Base-by-base conservation (phyloP, 2,888 invertebrate genomes). In the Eupithecia exiguata region DNA sequence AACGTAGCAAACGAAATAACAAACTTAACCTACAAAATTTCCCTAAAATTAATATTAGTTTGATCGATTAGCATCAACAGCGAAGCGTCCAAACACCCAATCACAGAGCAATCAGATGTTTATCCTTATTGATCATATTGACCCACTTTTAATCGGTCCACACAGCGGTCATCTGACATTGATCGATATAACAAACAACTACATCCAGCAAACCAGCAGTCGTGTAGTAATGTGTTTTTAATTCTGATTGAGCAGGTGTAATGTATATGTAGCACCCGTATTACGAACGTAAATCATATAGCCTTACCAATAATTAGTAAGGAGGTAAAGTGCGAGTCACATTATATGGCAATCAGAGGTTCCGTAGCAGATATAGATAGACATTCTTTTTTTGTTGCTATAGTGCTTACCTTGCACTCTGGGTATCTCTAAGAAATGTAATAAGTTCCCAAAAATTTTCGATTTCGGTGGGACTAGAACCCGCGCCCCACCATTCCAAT, bases 121-220 rank as follows among this genome's bases (percentile, higher is more conserved):
- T 40, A 67, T 0, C 30, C 21, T 18, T n/a, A 46, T 18, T 46
- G 18, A 18, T 46, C 18, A n/a, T 46, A 46, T 46, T 71, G 61
- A 61, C 61, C 71, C 43, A 67, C 58, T 67, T 67, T 61, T 30
- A 67, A 71, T 58, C 46, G 46, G 61, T 5, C 36, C 68, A 66
- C 35, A 40, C 12, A 25, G 18, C 62, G 68, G 68, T 72, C 68
- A 68, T 36, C 46, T 5, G 68, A 68, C 61, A 62, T 68, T 61
- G 71, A 68, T 71, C 46, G 71, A 67, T 65, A 38, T 18, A 12
- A 16, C 30, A 61, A 25, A 30, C 21, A 61, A 25, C 14, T 7
- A 61, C 16, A 62, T 66, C 14, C n/a, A 66, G 25, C 66, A 65
- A 65, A 65, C 40, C 1, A 66, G 6, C 40, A 2, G 25, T 25